Percentiles rank a stretch among this genome's conserved stretches.
Evolutionary conservation across 2,888 invertebrate species (phyloP).

Genomic region (Isotomurus palustris): DNA sequence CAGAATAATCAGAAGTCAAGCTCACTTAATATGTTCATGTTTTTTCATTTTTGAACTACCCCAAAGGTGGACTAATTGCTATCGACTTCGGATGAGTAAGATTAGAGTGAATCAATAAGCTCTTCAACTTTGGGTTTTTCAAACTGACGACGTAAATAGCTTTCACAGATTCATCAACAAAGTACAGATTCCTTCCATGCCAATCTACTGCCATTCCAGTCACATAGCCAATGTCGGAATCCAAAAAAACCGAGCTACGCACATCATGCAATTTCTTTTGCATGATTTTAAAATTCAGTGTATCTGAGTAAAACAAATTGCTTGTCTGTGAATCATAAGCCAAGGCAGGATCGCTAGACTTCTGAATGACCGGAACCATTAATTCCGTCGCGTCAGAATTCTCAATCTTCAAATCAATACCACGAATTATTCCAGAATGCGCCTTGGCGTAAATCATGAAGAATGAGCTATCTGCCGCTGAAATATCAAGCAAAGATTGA

Average conservation of each 20-base stretch:
- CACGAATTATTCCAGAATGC: constrained; percentile 34
- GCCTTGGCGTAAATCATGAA: constrained; percentile 30
- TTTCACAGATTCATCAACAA: constrained; percentile 70
- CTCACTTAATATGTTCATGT: too few species aligned
- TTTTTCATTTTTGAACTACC: constrained; percentile 51
- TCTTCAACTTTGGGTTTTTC: constrained; percentile 56
- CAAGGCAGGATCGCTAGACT: constrained; percentile 62
- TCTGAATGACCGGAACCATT: constrained; percentile 65
- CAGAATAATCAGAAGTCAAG: not conserved
- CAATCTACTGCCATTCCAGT: constrained; percentile 79
- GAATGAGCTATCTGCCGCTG: constrained; percentile 18
- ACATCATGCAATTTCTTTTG: constrained; percentile 60
- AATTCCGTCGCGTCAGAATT: constrained; percentile 53
- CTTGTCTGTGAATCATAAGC: constrained; percentile 63
- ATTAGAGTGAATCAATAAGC: constrained; percentile 57
- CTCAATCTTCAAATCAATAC: constrained; percentile 28
- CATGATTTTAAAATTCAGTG: constrained; percentile 36
- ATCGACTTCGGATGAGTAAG: constrained; percentile 63
- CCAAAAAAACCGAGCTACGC: constrained; percentile 57
- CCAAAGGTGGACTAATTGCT: constrained; percentile 63
- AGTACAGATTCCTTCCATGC: constrained; percentile 75
- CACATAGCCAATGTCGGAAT: constrained; percentile 60
- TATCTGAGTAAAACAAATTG: constrained; percentile 63
- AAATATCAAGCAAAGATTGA: not conserved
- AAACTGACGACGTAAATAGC: constrained; percentile 65